Conservation (phyloP, 1,140 invertebrate species). For the Calliphora vicina region DNA sequence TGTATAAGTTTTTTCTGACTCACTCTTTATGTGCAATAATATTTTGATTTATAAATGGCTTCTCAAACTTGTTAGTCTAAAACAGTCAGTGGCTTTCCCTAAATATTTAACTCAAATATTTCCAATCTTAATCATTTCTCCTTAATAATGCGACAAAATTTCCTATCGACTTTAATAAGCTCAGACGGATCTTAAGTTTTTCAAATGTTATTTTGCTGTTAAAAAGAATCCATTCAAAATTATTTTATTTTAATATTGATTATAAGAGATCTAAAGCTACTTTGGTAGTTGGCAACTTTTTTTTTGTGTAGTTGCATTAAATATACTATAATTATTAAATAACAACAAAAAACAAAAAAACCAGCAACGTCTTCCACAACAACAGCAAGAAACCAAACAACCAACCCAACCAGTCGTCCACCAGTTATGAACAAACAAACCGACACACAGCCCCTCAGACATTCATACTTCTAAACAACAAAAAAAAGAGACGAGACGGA, state of each 20-base stretch:
- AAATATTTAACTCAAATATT: no score
- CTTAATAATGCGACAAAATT: background rate
- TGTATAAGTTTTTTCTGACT: no score
- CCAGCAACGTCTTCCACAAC: background rate
- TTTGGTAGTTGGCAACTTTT: background rate
- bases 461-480: no score
- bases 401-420: background rate
- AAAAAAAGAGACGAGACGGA: no score
- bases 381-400: background rate
- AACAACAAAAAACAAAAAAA: background rate
- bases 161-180: background rate
- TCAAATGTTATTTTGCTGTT: background rate
- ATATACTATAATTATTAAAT: background rate
- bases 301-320: background rate
- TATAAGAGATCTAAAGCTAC: background rate
- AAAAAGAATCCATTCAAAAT: background rate
- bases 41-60: no score
- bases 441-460: background rate
- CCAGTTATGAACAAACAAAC: background rate
- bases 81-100: no score
- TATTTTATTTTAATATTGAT: background rate
- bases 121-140: no score
- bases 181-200: background rate
- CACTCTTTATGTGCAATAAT: no score
- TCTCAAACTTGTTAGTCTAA: no score